Base-by-base conservation (phyloP, 1,140 invertebrate species). In the Eufriesea mexicana region DNA sequence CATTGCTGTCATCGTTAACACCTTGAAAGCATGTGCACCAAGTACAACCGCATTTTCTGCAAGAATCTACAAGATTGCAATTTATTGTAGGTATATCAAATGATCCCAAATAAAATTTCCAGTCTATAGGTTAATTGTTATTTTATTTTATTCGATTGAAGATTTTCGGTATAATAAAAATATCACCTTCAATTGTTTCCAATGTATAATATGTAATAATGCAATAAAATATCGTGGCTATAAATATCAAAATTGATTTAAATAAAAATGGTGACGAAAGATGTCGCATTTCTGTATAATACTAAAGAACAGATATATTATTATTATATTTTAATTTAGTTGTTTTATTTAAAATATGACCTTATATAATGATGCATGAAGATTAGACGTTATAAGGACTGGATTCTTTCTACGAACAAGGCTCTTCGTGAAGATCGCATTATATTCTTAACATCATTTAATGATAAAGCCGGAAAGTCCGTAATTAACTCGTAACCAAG, bases 31-130 rank as follows among this genome's bases (percentile, higher is more conserved):
- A 54, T 16, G 20, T 47, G 42, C 49, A 54, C 12, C 49, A 85
- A 16, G 18, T 61, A 51, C 20, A 70, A 55, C n/a, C 62, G 7
- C 18, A 83, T 78, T 54, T 85, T 23, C n/a, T 84, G 18, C 62
- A 84, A n/a, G 35, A 59, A 14, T 18, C 10, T 5, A 28, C 28
- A n/a, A n/a, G n/a, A 18, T 23, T 57, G 14, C 6, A 25, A 23
- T 59, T 49, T 55, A n/a, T n/a, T 25, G 10, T n/a, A 47, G 12
- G 4, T 23, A 16, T n/a, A 18, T 23, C 16, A 10, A 75, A 4
- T n/a, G 47, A 49, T 61, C 59, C n/a, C 6, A 10, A 23, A 57
- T 47, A 28, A 5, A 12, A 49, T 7, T 10, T 20, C 1, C 2
- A 42, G 55, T 42, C 55, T 62, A 0, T 67, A 76, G 25, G 45